Conservation (phyloP, 1,140 invertebrate species). For the Bombus sibiricus region DNA sequence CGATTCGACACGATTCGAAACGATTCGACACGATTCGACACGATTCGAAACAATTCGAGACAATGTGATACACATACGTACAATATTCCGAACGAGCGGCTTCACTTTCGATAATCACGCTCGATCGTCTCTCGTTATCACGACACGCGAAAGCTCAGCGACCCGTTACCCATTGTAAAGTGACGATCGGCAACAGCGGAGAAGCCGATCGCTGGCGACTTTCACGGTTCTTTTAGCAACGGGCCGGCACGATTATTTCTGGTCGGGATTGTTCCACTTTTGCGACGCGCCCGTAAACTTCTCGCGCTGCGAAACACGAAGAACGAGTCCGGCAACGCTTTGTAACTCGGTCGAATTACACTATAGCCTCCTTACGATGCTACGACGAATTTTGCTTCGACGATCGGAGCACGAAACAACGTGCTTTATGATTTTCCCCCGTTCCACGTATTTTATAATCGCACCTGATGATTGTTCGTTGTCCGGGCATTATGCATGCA, state of each 20-base stretch:
- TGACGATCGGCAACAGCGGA: neutral
- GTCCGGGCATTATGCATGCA: neutral
- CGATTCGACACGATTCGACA: neutral
- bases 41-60: neutral
- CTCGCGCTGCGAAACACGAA: conserved; percentile 18
- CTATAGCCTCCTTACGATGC: conserved; percentile 30
- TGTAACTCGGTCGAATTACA: neutral
- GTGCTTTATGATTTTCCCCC: neutral
- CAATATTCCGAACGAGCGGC: neutral
- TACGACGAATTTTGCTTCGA: conserved; percentile 30
- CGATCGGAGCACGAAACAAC: neutral
- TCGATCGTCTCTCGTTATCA: conserved; percentile 18
- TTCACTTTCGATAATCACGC: conserved; percentile 25
- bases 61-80: neutral
- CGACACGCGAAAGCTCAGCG: neutral
- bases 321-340: conserved; percentile 26
- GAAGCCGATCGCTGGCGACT: conserved; percentile 25
- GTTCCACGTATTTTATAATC: neutral
- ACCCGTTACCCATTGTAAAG: conserved; percentile 27
- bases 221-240: conserved; percentile 39
- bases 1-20: neutral
- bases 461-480: neutral
- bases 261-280: conserved; percentile 53
- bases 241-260: conserved; percentile 38
- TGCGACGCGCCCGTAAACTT: conserved; percentile 41